These are phyloP conservation scores for Oeneis ivallda DNA, from an alignment of 2,888 invertebrate species.

Conservation along the genomic window DNA sequence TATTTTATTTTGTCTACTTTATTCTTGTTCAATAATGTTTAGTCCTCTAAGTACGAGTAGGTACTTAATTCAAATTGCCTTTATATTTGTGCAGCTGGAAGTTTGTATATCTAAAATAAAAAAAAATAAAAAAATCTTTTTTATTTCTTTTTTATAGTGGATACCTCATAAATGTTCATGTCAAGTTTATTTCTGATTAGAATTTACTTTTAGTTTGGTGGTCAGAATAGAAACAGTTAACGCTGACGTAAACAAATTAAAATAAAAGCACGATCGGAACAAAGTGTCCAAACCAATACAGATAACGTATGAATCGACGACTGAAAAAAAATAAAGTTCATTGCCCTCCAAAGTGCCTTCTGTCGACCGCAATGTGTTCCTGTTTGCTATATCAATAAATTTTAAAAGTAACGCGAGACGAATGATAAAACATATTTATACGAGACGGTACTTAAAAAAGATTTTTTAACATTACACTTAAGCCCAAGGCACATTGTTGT, in stretches of 20 bases:
- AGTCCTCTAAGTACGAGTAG: too few species aligned
- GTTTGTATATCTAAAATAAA: too few species aligned
- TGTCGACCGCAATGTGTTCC: constrained; percentile 50
- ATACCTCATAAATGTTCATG: too few species aligned
- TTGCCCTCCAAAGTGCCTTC: constrained; percentile 52
- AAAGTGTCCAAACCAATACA: constrained; percentile 38
- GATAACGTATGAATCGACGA: constrained; percentile 42
- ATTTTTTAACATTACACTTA: neutral
- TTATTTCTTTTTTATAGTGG: too few species aligned
- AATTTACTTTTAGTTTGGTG: neutral
- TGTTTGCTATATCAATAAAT: constrained; percentile 50
- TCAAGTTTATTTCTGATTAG: neutral
- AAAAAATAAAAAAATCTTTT: too few species aligned
- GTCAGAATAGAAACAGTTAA: constrained; percentile 12
- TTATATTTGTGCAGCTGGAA: too few species aligned
- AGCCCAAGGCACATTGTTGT: neutral
- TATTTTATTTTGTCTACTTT: too few species aligned
- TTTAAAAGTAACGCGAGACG: constrained; percentile 45
- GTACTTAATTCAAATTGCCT: too few species aligned
- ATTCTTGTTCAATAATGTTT: too few species aligned
- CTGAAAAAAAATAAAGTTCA: constrained; percentile 47
- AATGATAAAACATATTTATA: constrained; percentile 35
- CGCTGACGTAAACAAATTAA: constrained; percentile 27
- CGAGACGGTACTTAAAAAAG: constrained; percentile 32
- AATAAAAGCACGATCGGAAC: constrained; percentile 27